Conservation (phyloP, 2,888 invertebrate genomes). For the Synergus umbraculus region DNA sequence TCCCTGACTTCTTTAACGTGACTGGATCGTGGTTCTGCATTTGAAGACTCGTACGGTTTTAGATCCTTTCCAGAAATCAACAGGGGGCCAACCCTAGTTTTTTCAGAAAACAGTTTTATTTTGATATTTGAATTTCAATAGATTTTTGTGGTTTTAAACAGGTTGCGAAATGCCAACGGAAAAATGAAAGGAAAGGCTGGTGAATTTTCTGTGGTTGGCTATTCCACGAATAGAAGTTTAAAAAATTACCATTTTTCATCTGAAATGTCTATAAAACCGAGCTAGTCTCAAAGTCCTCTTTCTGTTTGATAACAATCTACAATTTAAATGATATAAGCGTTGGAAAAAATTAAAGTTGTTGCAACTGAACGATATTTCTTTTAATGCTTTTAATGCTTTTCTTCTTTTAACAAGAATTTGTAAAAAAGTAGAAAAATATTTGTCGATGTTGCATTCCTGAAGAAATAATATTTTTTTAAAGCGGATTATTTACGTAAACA, state of each 20-base stretch:
- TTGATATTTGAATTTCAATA: background rate
- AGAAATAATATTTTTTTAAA: background rate
- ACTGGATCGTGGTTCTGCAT: constrained; percentile 10
- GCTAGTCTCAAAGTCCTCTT: too few relatives aligned
- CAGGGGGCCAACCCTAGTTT: background rate
- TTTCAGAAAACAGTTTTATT: background rate
- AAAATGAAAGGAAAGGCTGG: background rate
- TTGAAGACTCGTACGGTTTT: background rate
- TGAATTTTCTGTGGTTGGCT: background rate
- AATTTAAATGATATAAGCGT: too few relatives aligned
- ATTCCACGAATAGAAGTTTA: background rate
- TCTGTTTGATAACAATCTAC: too few relatives aligned
- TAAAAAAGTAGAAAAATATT: background rate
- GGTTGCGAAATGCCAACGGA: background rate
- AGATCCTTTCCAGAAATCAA: constrained; percentile 10
- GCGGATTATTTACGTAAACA: background rate
- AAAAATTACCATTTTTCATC: background rate
- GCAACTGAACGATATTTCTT: too few relatives aligned
- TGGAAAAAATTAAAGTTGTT: too few relatives aligned
- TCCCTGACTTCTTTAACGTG: constrained; percentile 45
- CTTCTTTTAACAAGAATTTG: background rate
- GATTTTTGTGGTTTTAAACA: background rate
- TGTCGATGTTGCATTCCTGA: background rate
- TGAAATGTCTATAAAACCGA: background rate
- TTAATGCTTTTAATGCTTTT: background rate